Conservation (phyloP, 2,113 vertebrate genomes). For the Ciconia stormi region DNA sequence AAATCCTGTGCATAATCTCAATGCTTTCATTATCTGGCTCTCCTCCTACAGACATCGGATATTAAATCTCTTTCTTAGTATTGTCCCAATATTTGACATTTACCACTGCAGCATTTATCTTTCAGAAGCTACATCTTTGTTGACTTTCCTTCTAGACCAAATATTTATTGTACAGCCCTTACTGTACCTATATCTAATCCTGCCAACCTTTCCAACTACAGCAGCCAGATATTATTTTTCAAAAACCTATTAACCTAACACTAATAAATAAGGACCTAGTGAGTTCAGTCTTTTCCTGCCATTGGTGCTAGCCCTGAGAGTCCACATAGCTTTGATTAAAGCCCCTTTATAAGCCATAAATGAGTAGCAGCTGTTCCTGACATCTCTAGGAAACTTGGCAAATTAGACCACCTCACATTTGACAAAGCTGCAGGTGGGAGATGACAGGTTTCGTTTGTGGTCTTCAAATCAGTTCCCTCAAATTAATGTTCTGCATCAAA, state of each 20-base stretch:
- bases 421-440: background rate
- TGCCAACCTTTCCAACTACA: background rate
- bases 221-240: conserved; percentile 42
- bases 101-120: conserved; percentile 17
- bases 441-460: background rate
- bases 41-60: background rate
- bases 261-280: background rate
- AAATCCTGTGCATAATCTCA: background rate
- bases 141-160: conserved; percentile 57
- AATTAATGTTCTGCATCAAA: conserved; percentile 9
- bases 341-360: background rate
- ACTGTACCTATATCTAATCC: background rate
- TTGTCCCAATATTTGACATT: conserved; percentile 42
- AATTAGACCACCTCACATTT: conserved; percentile 17
- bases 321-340: background rate
- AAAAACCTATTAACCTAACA: background rate
- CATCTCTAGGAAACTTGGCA: background rate
- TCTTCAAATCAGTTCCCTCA: conserved; percentile 2
- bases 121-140: conserved; percentile 53
- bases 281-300: background rate
- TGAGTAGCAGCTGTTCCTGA: background rate
- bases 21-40: background rate
- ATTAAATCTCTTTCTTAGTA: conserved; percentile 47
- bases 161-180: conserved; percentile 55
- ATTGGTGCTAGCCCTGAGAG: background rate